Evolutionary conservation across 2,888 invertebrate species (phyloP), one percentile per base, ranked within the genome.

Genomic region (Xestia c-nigrum): DNA sequence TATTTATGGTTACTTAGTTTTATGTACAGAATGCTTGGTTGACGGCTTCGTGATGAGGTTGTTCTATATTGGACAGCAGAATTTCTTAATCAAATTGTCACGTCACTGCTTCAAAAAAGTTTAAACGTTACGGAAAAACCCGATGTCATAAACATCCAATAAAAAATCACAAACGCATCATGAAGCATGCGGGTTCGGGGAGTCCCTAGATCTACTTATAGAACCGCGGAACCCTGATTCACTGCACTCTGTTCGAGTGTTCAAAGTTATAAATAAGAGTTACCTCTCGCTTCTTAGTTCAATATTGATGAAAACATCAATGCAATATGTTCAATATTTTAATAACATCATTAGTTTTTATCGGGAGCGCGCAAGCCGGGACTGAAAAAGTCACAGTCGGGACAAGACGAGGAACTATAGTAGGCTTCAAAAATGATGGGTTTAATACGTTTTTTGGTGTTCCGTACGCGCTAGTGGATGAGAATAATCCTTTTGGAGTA

Each of bases 401-500:
- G 0, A 92, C 92, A 0, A 81, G 75, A 0, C 89, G 86, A 21
- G 94, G 94, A 4, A 65, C 75, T 19, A 85, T 94, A 6, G 78
- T 85, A 12, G 94, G 94, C 1, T 78, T 90, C n/a, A 86, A 76
- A 47, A 90, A 92, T 75, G 91, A 92, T 0, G 88, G 90, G 5
- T 94, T 92, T 57, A 86, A 88, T 7, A 92, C 93, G 47, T 95
- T 92, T 71, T 91, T 94, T 78, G 95, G 95, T 12, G 90, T 96
- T 63, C 95, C 95, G 0, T 95, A 93, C 80, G 95, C 93, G 16
- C 88, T 81, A 67, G 93, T 95, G 0, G 85, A 94, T 64, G 85
- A 90, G 46, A 77, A 80, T 0, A 93, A 94, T 74, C 93, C 94
- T 52, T 96, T 95, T 88, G 94, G 94, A 82, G 95, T 95, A 82